Evolutionary conservation across 1,140 invertebrate genomes (phyloP).

Genomic region (Acromyrmex echinatior): DNA sequence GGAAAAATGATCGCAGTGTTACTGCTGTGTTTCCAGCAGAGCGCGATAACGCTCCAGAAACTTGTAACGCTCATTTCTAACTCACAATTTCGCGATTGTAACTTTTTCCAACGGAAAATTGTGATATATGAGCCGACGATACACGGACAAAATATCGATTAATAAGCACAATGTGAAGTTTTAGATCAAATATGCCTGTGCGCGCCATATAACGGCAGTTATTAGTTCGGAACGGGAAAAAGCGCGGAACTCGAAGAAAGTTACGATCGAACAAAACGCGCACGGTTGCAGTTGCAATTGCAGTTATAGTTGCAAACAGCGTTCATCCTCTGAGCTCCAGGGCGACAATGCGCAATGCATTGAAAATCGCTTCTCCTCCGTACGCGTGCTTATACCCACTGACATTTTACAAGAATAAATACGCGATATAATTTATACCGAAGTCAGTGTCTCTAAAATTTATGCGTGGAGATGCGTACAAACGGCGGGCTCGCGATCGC

Average conservation of each 20-base stretch:
- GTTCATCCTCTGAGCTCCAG: background rate
- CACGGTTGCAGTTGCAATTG: background rate
- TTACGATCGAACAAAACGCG: slow-evolving; percentile 11
- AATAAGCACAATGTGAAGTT: slow-evolving; percentile 48
- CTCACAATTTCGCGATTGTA: background rate
- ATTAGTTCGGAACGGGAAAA: slow-evolving; percentile 42
- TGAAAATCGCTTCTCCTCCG: slow-evolving; percentile 25
- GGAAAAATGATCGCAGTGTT: background rate
- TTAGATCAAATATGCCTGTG: slow-evolving; percentile 16
- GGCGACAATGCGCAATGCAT: background rate
- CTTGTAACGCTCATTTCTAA: background rate
- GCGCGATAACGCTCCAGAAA: background rate
- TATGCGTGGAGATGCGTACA: slow-evolving; percentile 37
- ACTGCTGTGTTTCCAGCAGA: background rate
- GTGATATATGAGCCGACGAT: background rate
- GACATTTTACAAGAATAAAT: slow-evolving; percentile 44
- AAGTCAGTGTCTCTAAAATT: slow-evolving; percentile 58
- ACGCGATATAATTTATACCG: slow-evolving; percentile 46
- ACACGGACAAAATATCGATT: slow-evolving; percentile 1
- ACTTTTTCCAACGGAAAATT: background rate
- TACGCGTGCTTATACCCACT: background rate
- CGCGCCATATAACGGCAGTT: slow-evolving; percentile 39
- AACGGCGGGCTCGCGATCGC: slow-evolving; percentile 25
- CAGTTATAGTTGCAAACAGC: slow-evolving; percentile 21
- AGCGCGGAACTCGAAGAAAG: slow-evolving; percentile 30